Base-by-base conservation (phyloP, 2,113 vertebrate genomes). In the Eurypyga helias region DNA sequence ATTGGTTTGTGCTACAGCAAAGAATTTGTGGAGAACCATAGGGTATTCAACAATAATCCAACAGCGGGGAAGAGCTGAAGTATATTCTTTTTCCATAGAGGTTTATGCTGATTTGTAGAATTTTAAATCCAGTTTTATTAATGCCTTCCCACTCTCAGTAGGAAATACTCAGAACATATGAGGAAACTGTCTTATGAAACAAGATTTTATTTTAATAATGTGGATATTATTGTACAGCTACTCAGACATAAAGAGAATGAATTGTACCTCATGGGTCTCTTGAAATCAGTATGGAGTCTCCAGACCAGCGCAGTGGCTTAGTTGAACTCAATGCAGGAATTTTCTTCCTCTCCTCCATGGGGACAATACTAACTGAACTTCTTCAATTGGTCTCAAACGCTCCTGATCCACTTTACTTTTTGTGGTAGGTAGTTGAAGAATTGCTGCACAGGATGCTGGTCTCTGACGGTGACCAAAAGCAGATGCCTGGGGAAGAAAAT, bases 71-170 rank as follows among this genome's bases (percentile, higher is more conserved):
- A 95, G 81, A 95, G 67, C 90, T 90, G 90, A 92, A 94, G 80
- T 65, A 64, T 89, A 71, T 73, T 93, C 79, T 92, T 95, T 95
- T 88, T 90, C 90, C 64, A 36, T 13, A 89, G 86, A 92, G 93
- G 92, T 96, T 93, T 96, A 90, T 94, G 95, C 79, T 93, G 90
- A 92, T 83, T 94, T 96, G 76, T 84, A 66, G 89, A 94, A 94
- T 96, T 94, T 95, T 73, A 93, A 97, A 94, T 94, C 95, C 88
- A 89, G 79, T 95, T 96, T 92, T 93, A 95, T 94, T 92, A 96
- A 96, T 82, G 88, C 88, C 64, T 95, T 94, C 69, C 90, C 92
- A 78, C 65, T 96, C 88, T 90, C 93, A 92, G 85, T 93, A 92
- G 88, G 95, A 96, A 92, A 94, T 81, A 90, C 76, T 95, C 92